Evolutionary conservation across 1,140 invertebrate genomes (phyloP), one percentile per base, ranked within the genome.

Genomic region (Gonioctena quinquepunctata): DNA sequence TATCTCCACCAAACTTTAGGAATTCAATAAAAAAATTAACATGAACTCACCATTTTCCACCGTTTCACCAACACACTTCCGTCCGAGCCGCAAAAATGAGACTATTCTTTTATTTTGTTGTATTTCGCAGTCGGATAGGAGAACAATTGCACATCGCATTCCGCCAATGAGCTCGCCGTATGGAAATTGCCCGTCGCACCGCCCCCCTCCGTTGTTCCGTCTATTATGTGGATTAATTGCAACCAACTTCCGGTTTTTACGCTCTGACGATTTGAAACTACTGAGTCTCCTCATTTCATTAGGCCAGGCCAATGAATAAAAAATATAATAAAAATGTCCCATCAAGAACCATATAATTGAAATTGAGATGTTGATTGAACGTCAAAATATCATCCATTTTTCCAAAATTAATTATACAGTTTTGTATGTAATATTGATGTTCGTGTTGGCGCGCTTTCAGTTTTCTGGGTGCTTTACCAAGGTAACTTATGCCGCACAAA

Each of bases 181-280:
- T 25, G 48, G 21, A 42, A n/a, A 42, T 13, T 42, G 16, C 33
- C 33, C 33, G 16, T 60, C 27, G 23, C 42, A 52, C 56, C 63
- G 57, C 71, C 72, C 71, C 33, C 5, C 68, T 50, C 59, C 61
- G 60, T 65, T 72, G 69, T 79, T 77, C 76, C 76, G 74, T 72
- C 73, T 74, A 77, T 79, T 79, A 77, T 79, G 76, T 70, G 70
- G 70, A 76, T 79, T 79, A 79, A 79, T 79, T 79, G 75, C 73
- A 79, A 60, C 71, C 65, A 68, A 71, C 68, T 77, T 79, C 78
- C 78, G 78, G 64, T 71, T 73, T 76, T 74, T 76, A 74, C 73
- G 75, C 72, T 77, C 71, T 66, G 73, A 60, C 69, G 59, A 49
- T 57, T 66, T 23, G 64, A 68, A 71, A 27, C 52, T 42, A 23